Base-by-base conservation (phyloP, 92 coral and sea anemone species). In the Porites lobata region DNA sequence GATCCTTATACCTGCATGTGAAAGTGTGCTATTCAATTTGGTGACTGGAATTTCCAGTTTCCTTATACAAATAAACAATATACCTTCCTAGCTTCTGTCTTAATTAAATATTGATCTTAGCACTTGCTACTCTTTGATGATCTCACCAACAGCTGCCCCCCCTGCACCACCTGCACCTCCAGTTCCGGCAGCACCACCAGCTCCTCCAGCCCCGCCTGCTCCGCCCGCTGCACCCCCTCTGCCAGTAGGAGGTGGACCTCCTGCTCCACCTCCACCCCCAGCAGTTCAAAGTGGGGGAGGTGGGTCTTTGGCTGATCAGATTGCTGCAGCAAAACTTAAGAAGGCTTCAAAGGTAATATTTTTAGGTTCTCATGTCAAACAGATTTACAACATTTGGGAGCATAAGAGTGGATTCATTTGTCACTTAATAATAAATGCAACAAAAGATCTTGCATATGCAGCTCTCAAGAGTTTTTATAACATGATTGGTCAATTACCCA, bases 301-400 rank as follows among this genome's bases (percentile, higher is more conserved):
- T 52, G 99, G 99, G 1, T 19, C 96, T 54, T 76, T 97, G 66
- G 98, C 99, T 76, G 96, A 94, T 72, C 99, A 97, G 91, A 91
- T 97, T 51, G 99, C 99, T n/a, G 99, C 99, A 62, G 97, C 99
- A 77, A 97, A 94, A 87, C 85, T 97, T 17, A 95, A 94, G 85
- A 97, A 97, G 83, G 95, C 99, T 9, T 78, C 93, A 11, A 95
- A 88, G 98, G 98, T 94, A 51, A 58, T 80, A 50, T 18, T 74
- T 47, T 75, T 12, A 50, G 3, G 24, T 50, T 50, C 6, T n/a
- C 12, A 2, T 13, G 32, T 29, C 32, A 29, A 29, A 29, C 32
- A 29, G 32, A 29, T 38, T 38, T 38, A 38, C 47, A 38, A 38
- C 47, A 38, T 38, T 38, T 38, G 5, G 6, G 47, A 0, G 47